Conservation (phyloP, 2,888 invertebrate genomes). For the Spilosoma lubricipeda region DNA sequence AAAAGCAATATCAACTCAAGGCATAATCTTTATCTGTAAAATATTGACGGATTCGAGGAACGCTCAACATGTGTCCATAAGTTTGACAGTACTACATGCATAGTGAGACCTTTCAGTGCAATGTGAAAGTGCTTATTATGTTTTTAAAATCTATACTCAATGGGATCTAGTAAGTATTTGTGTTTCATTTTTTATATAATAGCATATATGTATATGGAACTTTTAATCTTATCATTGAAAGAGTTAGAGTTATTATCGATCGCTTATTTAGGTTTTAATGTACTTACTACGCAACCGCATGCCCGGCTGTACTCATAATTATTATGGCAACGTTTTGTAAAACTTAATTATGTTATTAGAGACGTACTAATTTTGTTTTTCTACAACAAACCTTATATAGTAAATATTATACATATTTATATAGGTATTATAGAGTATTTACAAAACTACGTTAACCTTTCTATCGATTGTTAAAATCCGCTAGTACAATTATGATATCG, state of each 20-base stretch:
- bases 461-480: not conserved
- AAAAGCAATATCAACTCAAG: constrained; percentile 49
- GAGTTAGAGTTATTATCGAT: constrained; percentile 7
- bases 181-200: not conserved
- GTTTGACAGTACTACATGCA: constrained; percentile 27
- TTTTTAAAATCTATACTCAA: constrained; percentile 57
- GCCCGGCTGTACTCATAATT: not conserved
- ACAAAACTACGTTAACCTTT: not conserved
- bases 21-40: constrained; percentile 34
- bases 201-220: not conserved
- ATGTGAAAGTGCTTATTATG: constrained; percentile 60
- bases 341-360: not conserved
- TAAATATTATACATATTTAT: no score
- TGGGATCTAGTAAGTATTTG: constrained; percentile 65
- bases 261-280: not conserved
- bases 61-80: constrained; percentile 25
- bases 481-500: not conserved
- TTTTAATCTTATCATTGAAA: not conserved
- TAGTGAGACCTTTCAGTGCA: constrained; percentile 32
- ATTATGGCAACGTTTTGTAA: not conserved
- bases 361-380: not conserved
- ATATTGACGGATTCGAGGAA: constrained; percentile 19
- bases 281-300: not conserved
- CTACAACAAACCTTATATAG: no score
- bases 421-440: not conserved